Evolutionary conservation across 2,797 vertebrate genomes (phyloP).

Genomic region (Simalia tracyae): DNA sequence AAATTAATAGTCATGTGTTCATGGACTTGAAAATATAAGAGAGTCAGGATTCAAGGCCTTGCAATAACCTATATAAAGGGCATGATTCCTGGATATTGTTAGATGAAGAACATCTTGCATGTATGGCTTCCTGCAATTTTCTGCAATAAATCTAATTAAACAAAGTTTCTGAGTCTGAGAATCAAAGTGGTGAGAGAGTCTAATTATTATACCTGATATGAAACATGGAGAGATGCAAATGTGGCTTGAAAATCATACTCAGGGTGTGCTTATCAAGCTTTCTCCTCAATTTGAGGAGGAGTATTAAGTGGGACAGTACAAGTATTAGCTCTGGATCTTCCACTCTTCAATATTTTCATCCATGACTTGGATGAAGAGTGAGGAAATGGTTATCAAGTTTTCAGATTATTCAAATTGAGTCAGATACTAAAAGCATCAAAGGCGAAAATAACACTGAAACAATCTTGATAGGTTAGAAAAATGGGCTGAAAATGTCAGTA

Average conservation of each 20-base stretch:
- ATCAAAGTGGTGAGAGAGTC: too few species aligned
- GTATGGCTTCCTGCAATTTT: too few species aligned
- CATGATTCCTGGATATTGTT: too few species aligned
- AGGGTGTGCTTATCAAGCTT: background rate
- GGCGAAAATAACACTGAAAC: background rate
- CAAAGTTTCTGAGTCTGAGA: background rate
- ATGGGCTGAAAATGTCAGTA: background rate
- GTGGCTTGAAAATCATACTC: background rate
- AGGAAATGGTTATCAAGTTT: background rate
- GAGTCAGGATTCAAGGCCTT: too few species aligned
- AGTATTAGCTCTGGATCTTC: background rate
- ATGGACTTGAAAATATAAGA: too few species aligned
- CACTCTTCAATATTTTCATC: background rate
- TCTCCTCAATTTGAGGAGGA: background rate
- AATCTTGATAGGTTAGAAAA: background rate
- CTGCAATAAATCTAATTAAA: background rate
- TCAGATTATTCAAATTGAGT: background rate
- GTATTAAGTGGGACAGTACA: background rate
- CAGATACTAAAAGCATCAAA: background rate
- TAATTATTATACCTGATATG: background rate
- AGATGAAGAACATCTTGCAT: too few species aligned
- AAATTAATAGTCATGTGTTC: too few species aligned
- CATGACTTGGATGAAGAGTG: background rate
- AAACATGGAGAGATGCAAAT: background rate
- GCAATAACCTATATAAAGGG: too few species aligned